A percentile compares a stretch with the other conserved stretches of the same genome.
Conservation (phyloP, 2,888 invertebrate genomes). For the Chalcis sispes region DNA sequence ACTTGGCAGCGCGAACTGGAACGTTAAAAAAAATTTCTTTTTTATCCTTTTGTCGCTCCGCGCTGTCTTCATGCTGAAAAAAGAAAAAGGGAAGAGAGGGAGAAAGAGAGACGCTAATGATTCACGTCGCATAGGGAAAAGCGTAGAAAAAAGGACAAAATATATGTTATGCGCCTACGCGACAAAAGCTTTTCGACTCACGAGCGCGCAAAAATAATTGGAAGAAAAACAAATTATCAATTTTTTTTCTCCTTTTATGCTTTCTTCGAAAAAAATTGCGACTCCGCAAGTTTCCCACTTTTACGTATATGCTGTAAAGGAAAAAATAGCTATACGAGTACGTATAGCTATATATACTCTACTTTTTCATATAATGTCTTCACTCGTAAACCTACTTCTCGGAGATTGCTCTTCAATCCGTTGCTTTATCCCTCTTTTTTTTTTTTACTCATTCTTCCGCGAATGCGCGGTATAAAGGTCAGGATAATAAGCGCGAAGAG, state of each 20-base stretch:
- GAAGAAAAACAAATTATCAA: neutral
- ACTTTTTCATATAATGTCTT: neutral
- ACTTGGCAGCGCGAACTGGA: slow-evolving; percentile 6
- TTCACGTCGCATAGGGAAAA: neutral
- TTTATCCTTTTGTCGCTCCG: neutral
- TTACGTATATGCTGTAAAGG: neutral
- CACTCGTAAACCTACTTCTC: slow-evolving; percentile 41
- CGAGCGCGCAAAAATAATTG: slow-evolving; percentile 1
- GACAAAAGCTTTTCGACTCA: no score
- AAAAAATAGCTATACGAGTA: neutral
- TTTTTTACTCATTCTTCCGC: neutral
- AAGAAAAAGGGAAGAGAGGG: neutral
- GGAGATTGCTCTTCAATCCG: neutral
- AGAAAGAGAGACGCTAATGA: neutral
- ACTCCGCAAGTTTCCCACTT: neutral
- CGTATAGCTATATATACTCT: neutral
- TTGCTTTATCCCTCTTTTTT: neutral
- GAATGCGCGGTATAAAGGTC: neutral
- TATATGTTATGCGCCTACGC: no score
- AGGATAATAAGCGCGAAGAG: slow-evolving; percentile 30
- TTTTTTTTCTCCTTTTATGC: neutral
- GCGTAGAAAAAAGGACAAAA: no score
- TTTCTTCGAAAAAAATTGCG: neutral
- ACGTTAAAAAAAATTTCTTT: neutral
- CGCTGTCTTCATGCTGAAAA: neutral